Percentiles rank a stretch among this genome's conserved stretches.
phyloP scores from a whole-genome alignment of 23 tunicate species.

The Trididemnum clinides region DNA sequence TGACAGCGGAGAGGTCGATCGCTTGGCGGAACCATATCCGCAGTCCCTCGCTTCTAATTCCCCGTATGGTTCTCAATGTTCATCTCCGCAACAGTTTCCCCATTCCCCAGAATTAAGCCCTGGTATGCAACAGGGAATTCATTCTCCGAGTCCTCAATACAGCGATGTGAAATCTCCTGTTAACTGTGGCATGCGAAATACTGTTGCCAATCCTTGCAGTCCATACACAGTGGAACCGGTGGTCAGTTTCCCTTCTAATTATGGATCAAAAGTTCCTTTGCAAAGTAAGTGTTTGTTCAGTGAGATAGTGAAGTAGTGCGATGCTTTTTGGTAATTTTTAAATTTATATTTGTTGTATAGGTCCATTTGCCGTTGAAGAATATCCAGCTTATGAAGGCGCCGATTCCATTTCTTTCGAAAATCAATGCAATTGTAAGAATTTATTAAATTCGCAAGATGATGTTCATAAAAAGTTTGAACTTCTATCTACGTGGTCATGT shows the following conservation, averaged over 20 bases:
- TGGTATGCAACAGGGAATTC: not conserved
- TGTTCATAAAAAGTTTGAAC: too few species aligned
- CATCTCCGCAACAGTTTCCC: not conserved
- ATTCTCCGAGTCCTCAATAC: not conserved
- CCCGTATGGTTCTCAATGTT: not conserved
- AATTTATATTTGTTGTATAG: too few species aligned
- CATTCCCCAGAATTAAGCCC: conserved; percentile 9
- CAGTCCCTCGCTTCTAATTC: not conserved
- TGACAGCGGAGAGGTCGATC: not conserved
- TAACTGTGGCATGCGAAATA: not conserved
- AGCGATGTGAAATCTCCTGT: not conserved
- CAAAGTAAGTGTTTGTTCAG: not conserved
- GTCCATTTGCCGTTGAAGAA: too few species aligned
- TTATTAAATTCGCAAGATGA: too few species aligned
- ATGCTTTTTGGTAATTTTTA: too few species aligned
- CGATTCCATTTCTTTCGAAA: too few species aligned
- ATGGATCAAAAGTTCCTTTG: not conserved
- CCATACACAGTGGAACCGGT: not conserved
- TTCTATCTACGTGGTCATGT: too few species aligned
- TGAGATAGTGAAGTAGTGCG: not conserved
- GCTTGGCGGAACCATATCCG: not conserved
- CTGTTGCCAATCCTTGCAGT: not conserved
- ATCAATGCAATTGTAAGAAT: too few species aligned
- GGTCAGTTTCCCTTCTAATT: not conserved
- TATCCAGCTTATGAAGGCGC: too few species aligned